These are phyloP conservation scores for Theodoxus fluviatilis DNA, from an alignment of 2,888 invertebrate genomes.

Conservation along the genomic window DNA sequence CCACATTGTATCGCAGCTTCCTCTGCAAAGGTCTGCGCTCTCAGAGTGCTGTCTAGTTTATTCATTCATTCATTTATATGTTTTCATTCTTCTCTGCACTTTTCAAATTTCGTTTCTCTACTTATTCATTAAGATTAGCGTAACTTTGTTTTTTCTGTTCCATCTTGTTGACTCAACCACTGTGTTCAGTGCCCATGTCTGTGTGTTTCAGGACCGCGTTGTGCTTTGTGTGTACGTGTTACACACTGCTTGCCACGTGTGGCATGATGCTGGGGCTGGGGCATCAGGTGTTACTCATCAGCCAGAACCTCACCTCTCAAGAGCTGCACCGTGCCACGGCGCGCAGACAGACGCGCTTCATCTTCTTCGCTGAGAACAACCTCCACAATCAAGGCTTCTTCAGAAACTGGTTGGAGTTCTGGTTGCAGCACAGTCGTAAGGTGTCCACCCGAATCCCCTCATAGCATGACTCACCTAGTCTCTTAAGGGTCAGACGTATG, in stretches of 20 bases:
- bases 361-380: constrained; percentile 45
- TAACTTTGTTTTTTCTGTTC: too few relatives aligned
- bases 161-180: too few relatives aligned
- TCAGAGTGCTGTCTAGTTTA: background rate
- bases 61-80: too few relatives aligned
- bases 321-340: constrained; percentile 52
- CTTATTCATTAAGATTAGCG: too few relatives aligned
- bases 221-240: constrained; percentile 53
- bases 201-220: constrained; percentile 49
- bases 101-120: too few relatives aligned
- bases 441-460: constrained; percentile 28
- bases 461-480: constrained; percentile 16
- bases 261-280: constrained; percentile 50
- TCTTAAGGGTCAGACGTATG: background rate
- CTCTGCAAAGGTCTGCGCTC: background rate
- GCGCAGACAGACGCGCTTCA: constrained; percentile 37
- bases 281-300: constrained; percentile 58
- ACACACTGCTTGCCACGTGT: constrained; percentile 42
- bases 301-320: constrained; percentile 61
- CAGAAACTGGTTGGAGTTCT: constrained; percentile 54
- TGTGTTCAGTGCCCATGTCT: background rate
- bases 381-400: constrained; percentile 54
- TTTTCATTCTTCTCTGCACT: background rate
- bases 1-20: background rate
- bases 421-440: constrained; percentile 28